phyloP scores from a whole-genome alignment of 1,140 invertebrate species.

The Drosophila rhopaloa region DNA sequence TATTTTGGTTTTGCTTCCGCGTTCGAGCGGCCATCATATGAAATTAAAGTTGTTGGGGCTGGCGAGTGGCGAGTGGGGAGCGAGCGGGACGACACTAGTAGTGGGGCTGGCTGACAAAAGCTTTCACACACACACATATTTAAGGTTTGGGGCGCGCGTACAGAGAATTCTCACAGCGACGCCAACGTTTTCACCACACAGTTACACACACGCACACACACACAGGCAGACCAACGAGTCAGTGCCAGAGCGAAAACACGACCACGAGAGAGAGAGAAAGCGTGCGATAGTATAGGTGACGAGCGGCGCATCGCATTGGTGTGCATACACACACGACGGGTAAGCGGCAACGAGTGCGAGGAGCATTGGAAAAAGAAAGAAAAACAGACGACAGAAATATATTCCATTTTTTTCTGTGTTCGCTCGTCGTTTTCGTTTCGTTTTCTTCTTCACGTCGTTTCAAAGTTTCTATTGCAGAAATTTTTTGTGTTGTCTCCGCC shows the following conservation, averaged over 20 bases:
- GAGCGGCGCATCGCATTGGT: constrained; percentile 44
- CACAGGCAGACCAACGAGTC: constrained; percentile 26
- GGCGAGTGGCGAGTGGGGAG: constrained; percentile 34
- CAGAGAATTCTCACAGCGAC: constrained; percentile 40
- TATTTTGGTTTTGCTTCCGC: constrained; percentile 70
- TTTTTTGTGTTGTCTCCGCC: constrained; percentile 76
- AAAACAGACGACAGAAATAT: constrained; percentile 82
- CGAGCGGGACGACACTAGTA: constrained; percentile 24
- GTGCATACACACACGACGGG: constrained; percentile 69
- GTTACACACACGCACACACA: constrained; percentile 14
- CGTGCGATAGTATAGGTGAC: constrained; percentile 54
- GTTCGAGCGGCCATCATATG: constrained; percentile 55
- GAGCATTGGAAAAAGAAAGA: constrained; percentile 84
- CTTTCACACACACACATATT: constrained; percentile 44
- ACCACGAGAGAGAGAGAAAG: constrained; percentile 49
- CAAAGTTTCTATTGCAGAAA: constrained; percentile 84
- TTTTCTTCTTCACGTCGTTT: constrained; percentile 84
- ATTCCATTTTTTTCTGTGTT: constrained; percentile 79
- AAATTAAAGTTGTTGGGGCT: constrained; percentile 54
- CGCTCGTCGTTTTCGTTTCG: constrained; percentile 72
- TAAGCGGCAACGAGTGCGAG: constrained; percentile 76
- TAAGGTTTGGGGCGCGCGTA: constrained; percentile 52
- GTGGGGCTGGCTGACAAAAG: constrained; percentile 43
- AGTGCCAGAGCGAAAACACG: constrained; percentile 32
- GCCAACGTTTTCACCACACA: constrained; percentile 30